Percentiles rank a stretch among this genome's conserved stretches.
Evolutionary conservation across 2,888 invertebrate species (phyloP).

Genomic region (Euzetes globulus): DNA sequence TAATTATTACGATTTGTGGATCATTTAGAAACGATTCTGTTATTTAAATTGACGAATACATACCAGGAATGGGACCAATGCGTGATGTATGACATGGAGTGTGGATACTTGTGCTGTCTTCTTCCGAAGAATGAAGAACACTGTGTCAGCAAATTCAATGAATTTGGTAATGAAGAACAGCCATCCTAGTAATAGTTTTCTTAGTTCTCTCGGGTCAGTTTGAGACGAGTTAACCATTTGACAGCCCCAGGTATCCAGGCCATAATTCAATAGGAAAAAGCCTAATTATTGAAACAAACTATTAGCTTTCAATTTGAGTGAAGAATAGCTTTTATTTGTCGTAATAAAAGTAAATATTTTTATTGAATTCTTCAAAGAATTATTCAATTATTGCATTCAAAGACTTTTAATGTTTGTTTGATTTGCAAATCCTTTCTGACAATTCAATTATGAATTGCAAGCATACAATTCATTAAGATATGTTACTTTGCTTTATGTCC

Average conservation of each 20-base stretch:
- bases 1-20: too few relatives aligned
- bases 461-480: too few relatives aligned
- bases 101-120: constrained; percentile 23
- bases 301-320: too few relatives aligned
- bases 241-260: constrained; percentile 24
- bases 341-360: too few relatives aligned
- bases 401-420: too few relatives aligned
- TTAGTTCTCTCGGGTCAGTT: not conserved
- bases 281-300: not conserved
- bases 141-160: constrained; percentile 19
- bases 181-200: constrained; percentile 20
- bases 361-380: too few relatives aligned
- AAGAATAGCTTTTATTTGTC: too few relatives aligned
- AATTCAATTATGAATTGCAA: too few relatives aligned
- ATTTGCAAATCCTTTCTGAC: too few relatives aligned
- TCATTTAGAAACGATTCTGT: too few relatives aligned
- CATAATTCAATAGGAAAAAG: constrained; percentile 12
- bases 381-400: too few relatives aligned
- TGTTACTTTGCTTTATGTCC: too few relatives aligned
- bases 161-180: constrained; percentile 27
- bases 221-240: constrained; percentile 3
- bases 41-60: not conserved
- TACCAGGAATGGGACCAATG: constrained; percentile 27
- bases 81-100: constrained; percentile 26
- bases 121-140: constrained; percentile 24